phyloP scores from a whole-genome alignment of 2,888 invertebrate genomes.

The Cistogaster globosa region DNA sequence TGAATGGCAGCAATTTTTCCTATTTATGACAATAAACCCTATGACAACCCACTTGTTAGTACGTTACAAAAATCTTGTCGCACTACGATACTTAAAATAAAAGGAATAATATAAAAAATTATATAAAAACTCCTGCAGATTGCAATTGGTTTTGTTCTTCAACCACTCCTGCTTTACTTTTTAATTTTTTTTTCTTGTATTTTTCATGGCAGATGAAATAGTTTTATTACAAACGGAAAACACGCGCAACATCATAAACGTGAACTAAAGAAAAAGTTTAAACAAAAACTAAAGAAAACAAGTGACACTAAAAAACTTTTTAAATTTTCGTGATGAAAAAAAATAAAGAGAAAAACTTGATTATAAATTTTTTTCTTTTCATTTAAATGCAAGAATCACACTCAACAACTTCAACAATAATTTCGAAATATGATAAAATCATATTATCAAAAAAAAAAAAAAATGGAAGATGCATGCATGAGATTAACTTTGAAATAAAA shows the following conservation, averaged over 20 bases:
- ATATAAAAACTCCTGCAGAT: slow-evolving; percentile 38
- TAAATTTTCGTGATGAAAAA: slow-evolving; percentile 36
- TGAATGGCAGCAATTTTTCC: too few relatives aligned
- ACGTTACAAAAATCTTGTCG: slow-evolving; percentile 30
- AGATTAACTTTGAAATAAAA: slow-evolving; percentile 33
- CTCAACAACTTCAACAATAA: slow-evolving; percentile 11
- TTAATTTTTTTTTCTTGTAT: too few relatives aligned
- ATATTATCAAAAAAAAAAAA: slow-evolving; percentile 32
- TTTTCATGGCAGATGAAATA: slow-evolving; percentile 62
- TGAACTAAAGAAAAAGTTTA: too few relatives aligned
- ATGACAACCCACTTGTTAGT: slow-evolving; percentile 55
- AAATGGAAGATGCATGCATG: slow-evolving; percentile 18
- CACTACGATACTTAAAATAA: slow-evolving; percentile 24
- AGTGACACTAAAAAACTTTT: slow-evolving; percentile 66
- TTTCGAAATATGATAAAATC: slow-evolving; percentile 47
- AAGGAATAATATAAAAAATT: slow-evolving; percentile 7
- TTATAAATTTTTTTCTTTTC: slow-evolving; percentile 54
- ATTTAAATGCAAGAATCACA: slow-evolving; percentile 17
- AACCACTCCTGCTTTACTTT: background rate
- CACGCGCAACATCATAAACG: slow-evolving; percentile 61
- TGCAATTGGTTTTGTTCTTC: slow-evolving; percentile 66
- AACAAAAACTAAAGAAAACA: slow-evolving; percentile 60
- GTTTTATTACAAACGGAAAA: slow-evolving; percentile 70
- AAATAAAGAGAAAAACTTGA: slow-evolving; percentile 45
- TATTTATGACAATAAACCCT: too few relatives aligned